phyloP scores from a whole-genome alignment of 1,140 invertebrate genomes.

The Leptinotarsa undecemlineata region DNA sequence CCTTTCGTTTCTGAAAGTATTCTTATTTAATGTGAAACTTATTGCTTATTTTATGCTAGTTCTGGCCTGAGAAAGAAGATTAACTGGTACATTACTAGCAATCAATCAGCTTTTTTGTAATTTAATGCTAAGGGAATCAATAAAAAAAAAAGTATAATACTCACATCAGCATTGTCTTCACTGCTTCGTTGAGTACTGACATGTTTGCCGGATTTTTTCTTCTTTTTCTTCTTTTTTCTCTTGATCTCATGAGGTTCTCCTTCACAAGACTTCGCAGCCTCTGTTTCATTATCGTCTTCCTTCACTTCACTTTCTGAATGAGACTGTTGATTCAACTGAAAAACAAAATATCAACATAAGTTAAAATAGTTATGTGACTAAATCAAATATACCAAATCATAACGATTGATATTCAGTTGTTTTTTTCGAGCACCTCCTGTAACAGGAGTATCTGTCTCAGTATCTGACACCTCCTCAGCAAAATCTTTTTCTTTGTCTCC shows the following conservation, averaged over 20 bases:
- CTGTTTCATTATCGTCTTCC: slow-evolving; percentile 71
- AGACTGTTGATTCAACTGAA: slow-evolving; percentile 64
- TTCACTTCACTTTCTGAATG: slow-evolving; percentile 71
- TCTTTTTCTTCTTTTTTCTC: slow-evolving; percentile 70
- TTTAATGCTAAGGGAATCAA: neutral
- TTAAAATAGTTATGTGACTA: slow-evolving; percentile 1
- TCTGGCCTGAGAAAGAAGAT: no score
- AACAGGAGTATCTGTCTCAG: slow-evolving; percentile 57
- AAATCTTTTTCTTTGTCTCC: slow-evolving; percentile 59
- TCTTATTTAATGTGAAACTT: no score
- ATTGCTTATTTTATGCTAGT: no score
- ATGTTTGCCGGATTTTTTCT: slow-evolving; percentile 60
- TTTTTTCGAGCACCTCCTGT: slow-evolving; percentile 58
- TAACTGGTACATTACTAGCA: no score
- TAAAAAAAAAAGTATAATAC: slow-evolving; percentile 22
- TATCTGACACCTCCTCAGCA: slow-evolving; percentile 58
- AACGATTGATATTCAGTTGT: slow-evolving; percentile 63
- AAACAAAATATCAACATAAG: slow-evolving; percentile 20
- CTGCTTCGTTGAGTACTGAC: slow-evolving; percentile 60
- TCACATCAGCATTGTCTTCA: slow-evolving; percentile 65
- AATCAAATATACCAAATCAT: slow-evolving; percentile 62
- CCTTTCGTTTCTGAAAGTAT: no score
- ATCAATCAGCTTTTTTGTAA: neutral
- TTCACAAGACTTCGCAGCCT: slow-evolving; percentile 59
- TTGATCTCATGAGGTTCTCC: slow-evolving; percentile 55